Evolutionary conservation across 2,113 vertebrate genomes (phyloP), one percentile per base, ranked within the genome.

Genomic region (Heterotis niloticus): DNA sequence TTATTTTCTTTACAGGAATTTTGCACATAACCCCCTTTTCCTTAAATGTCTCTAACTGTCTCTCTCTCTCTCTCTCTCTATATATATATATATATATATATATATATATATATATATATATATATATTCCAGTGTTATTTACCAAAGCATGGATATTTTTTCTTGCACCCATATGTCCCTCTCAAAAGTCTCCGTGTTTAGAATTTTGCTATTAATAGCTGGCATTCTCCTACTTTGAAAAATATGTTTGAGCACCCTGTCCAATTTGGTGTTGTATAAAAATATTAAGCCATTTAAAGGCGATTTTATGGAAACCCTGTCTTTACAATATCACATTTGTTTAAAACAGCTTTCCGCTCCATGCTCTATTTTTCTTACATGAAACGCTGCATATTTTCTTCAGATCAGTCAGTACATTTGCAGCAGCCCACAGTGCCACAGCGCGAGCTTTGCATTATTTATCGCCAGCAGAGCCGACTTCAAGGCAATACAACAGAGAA

Each of bases 81-180:
- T n/a, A n/a, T n/a, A n/a, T n/a, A n/a, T n/a, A n/a, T n/a, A n/a
- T n/a, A n/a, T n/a, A n/a, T n/a, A n/a, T n/a, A n/a, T n/a, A n/a
- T n/a, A n/a, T n/a, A n/a, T n/a, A n/a, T n/a, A n/a, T n/a, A n/a
- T n/a, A n/a, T n/a, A n/a, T n/a, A n/a, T n/a, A 66, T 64, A 66
- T 66, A 65, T 0, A 17, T 77, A 20, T 18, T 18, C 62, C 10
- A 20, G 60, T 23, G 75, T 64, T 77, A 64, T 77, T 77, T 66
- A 77, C 66, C 62, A 77, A 77, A 77, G 28, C 4, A 34, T 62
- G 66, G 44, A 12, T 64, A 14, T 65, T 65, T 44, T 76, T 64
- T 56, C 26, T 67, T 66, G 44, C 29, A n/a, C 34, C 34, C 44
- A 56, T 11, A 67, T 56, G 52, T 65, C 34, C 60, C 26, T 77